A percentile compares a stretch with the other conserved stretches of the same genome.
Conservation (phyloP, 2,113 vertebrate genomes). For the Neodon shergylaensis region DNA sequence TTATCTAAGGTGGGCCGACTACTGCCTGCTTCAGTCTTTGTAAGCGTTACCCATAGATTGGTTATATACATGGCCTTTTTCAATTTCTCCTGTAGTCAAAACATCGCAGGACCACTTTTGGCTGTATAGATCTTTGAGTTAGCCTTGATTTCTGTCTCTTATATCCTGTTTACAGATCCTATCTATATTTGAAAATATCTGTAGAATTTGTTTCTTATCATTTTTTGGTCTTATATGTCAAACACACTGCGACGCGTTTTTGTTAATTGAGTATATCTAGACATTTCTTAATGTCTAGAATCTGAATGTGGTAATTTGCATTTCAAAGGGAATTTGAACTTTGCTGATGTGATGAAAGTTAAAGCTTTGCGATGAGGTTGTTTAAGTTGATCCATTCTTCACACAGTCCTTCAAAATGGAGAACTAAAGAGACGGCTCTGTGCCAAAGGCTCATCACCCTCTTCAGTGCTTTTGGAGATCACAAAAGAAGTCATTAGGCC, state of each 20-base stretch:
- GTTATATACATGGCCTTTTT: background rate
- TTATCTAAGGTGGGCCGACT: background rate
- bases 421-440: background rate
- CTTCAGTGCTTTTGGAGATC: background rate
- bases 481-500: background rate
- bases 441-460: background rate
- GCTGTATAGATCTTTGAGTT: background rate
- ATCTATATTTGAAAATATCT: background rate
- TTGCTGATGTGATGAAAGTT: background rate
- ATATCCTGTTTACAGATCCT: background rate
- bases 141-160: background rate
- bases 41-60: background rate
- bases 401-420: background rate
- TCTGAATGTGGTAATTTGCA: background rate
- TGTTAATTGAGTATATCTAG: too few species aligned
- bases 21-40: background rate
- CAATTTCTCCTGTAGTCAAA: background rate
- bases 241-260: background rate
- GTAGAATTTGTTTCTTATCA: background rate
- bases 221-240: background rate
- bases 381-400: background rate
- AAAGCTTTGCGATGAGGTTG: background rate
- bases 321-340: background rate
- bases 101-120: background rate
- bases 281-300: background rate